Conservation (phyloP, 2,888 invertebrate species). For the Ischnus inquisitorius region DNA sequence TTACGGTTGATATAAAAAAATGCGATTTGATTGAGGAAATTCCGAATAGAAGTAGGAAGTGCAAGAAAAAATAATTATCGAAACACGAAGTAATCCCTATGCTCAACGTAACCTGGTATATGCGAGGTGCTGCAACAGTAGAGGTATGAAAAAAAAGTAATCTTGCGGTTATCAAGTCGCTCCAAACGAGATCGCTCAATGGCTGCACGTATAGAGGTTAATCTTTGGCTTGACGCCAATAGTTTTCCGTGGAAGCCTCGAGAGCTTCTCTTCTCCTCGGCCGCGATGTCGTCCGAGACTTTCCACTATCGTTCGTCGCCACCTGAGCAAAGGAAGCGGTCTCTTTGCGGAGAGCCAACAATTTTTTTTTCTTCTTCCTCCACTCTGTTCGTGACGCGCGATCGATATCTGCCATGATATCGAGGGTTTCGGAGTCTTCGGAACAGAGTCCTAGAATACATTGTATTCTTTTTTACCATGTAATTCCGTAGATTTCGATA, state of each 20-base stretch:
- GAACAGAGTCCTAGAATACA: background rate
- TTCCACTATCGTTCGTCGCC: conserved; percentile 24
- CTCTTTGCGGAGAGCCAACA: conserved; percentile 5
- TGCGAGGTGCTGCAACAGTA: background rate
- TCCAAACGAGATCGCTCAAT: background rate
- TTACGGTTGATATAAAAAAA: too few species aligned
- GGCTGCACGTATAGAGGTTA: conserved; percentile 1
- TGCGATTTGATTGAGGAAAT: background rate
- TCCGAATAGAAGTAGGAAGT: background rate
- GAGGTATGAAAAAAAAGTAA: background rate
- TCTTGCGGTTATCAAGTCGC: conserved; percentile 21
- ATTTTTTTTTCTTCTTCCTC: background rate
- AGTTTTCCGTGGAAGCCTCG: background rate
- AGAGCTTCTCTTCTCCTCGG: background rate
- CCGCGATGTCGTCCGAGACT: conserved; percentile 24
- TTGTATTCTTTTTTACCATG: too few species aligned
- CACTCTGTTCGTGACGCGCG: background rate
- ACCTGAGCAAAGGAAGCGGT: conserved; percentile 43
- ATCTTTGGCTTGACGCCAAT: conserved; percentile 46
- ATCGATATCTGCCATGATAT: conserved; percentile 11
- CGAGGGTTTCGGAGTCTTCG: background rate
- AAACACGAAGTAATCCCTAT: background rate
- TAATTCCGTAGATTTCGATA: too few species aligned
- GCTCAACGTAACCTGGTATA: background rate
- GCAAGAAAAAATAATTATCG: background rate